Evolutionary conservation across 2,888 invertebrate species (phyloP), one percentile per base, ranked within the genome.

Genomic region (Gryllus longicercus): DNA sequence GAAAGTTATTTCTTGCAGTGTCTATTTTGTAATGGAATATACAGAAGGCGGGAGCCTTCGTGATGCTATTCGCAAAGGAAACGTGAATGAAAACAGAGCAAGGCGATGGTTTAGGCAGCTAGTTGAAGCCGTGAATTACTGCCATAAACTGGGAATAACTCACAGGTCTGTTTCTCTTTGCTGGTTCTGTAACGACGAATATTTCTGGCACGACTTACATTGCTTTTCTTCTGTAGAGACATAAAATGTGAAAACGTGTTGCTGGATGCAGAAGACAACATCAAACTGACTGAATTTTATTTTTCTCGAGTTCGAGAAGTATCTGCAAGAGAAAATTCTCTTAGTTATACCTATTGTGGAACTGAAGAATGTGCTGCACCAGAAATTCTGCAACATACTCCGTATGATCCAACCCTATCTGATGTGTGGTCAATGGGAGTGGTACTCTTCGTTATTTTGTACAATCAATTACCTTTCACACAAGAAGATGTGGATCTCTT

Each of bases 401-500:
- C 63, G n/a, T 63, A 63, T n/a, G n/a, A 63, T 18, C 63, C 63
- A 4, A 14, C 3, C 3, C 63, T 63, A 5, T 63, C 63, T 4
- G 63, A 63, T 63, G 63, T 63, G 63, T 63, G 63, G 63, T 63
- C 63, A 63, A 63, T 63, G n/a, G 63, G 63, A n/a, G n/a, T 63
- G 10, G 63, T 63, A 12, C n/a, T 63, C 14, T 63, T 63, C n/a
- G 63, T n/a, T n/a, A 63, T 63, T 14, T 5, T 63, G n/a, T 63
- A 18, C 63, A n/a, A n/a, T 14, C 63, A n/a, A 14, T 63, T 63
- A 63, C 63, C 63, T 63, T 63, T 63, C 1, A 63, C 14, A 38
- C 1, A 5, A 38, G 38, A 38, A 38, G 38, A 38, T 38, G 38
- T 38, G 38, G 38, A 38, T 38, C 38, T 38, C 8, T 38, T 38